A percentile compares a stretch with the other conserved stretches of the same genome.
Evolutionary conservation across 2,113 vertebrate genomes (phyloP).

Genomic region (Scolopax mira): DNA sequence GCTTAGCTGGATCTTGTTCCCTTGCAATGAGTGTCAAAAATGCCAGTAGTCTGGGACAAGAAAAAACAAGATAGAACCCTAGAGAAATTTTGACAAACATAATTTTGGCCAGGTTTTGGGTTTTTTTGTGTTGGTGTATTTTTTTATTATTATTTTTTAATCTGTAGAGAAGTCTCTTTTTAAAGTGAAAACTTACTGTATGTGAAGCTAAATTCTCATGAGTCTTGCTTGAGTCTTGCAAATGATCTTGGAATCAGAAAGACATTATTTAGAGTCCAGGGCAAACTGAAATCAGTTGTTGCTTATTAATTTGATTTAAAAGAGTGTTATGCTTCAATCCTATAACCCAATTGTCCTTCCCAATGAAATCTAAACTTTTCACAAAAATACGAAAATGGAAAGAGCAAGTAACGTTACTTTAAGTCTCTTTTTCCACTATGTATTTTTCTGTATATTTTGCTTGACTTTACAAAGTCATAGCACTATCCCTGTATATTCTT

Average conservation of each 20-base stretch:
- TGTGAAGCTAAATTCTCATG: background rate
- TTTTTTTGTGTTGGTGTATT: background rate
- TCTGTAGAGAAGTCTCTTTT: background rate
- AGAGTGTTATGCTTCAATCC: background rate
- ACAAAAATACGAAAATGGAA: background rate
- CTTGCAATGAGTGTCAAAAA: background rate
- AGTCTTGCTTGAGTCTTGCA: background rate
- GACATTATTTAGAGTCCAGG: background rate
- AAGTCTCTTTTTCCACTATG: background rate
- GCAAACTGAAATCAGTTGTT: background rate
- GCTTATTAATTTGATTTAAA: background rate
- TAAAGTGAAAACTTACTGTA: background rate
- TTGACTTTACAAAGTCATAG: background rate
- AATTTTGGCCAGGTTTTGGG: accelerated
- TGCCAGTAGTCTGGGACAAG: background rate
- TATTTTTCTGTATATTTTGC: background rate
- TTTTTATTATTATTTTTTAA: background rate
- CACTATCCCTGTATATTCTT: background rate
- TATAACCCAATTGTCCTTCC: background rate
- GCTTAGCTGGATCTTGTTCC: background rate
- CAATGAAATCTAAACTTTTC: background rate
- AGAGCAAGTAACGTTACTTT: background rate
- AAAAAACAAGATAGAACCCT: background rate
- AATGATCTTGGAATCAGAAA: background rate
- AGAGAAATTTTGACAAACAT: background rate